These are phyloP conservation scores for Pituophis catenifer DNA, from an alignment of 2,113 vertebrate genomes.

Conservation along the genomic window DNA sequence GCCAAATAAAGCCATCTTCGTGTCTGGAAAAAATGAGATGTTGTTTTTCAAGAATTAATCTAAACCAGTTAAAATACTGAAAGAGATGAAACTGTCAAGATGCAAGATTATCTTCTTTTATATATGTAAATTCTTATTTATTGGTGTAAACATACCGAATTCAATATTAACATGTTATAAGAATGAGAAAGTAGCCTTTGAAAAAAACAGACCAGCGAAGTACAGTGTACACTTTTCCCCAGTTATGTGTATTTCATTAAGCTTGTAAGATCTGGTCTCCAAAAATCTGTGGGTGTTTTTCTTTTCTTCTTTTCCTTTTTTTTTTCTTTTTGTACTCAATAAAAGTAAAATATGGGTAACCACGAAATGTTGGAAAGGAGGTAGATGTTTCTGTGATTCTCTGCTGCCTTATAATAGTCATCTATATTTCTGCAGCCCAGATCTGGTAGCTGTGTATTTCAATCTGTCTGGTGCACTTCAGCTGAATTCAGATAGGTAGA, in stretches of 20 bases:
- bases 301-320: neutral
- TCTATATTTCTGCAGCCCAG: neutral
- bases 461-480: neutral
- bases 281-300: neutral
- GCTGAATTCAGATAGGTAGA: neutral
- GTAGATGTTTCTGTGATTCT: neutral
- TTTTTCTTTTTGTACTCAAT: neutral
- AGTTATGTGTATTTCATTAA: neutral
- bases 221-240: neutral
- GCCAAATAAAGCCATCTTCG: neutral
- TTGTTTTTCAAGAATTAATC: neutral
- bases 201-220: neutral
- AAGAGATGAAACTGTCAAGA: neutral
- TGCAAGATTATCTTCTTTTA: neutral
- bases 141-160: neutral
- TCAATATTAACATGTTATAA: neutral
- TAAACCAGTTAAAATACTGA: neutral
- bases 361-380: neutral
- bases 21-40: neutral
- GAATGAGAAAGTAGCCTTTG: neutral
- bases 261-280: neutral
- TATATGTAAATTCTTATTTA: neutral
- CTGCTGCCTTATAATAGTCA: neutral
- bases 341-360: neutral
- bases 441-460: neutral